These are phyloP conservation scores for Brachirus orientalis DNA, from an alignment of 2,113 vertebrate species.

Conservation along the genomic window DNA sequence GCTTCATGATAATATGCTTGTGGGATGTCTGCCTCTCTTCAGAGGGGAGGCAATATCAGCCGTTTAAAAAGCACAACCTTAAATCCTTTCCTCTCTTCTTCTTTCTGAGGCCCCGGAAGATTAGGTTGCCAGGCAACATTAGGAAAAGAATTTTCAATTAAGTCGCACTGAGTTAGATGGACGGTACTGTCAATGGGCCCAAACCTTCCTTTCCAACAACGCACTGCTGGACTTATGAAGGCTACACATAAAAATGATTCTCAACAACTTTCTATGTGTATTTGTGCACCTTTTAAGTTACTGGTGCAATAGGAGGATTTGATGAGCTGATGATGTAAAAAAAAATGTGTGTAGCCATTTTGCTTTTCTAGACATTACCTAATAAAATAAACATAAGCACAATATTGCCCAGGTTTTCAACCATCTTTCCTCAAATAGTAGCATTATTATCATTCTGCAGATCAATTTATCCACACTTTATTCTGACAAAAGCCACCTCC, in stretches of 20 bases:
- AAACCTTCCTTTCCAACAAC: conserved; percentile 5
- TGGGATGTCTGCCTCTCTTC: conserved; percentile 36
- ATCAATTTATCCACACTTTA: neutral
- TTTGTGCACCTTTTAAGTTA: no score
- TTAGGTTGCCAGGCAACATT: conserved; percentile 67
- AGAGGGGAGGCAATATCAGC: conserved; percentile 40
- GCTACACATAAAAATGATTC: no score
- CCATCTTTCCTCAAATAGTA: neutral
- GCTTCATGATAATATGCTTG: conserved; percentile 38
- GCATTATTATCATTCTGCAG: neutral
- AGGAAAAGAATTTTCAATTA: conserved; percentile 61
- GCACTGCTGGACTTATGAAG: no score
- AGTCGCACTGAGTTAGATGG: conserved; percentile 47
- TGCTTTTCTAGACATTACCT: neutral
- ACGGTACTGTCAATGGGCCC: conserved; percentile 11
- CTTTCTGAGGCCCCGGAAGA: conserved; percentile 26
- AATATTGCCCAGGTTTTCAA: no score
- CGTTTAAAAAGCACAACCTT: conserved; percentile 63
- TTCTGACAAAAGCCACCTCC: neutral
- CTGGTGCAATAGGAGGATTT: no score
- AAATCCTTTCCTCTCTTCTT: conserved; percentile 41
- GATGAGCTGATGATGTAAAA: no score
- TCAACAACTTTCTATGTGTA: no score
- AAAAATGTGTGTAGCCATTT: neutral
- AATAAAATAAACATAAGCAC: neutral